A percentile compares a stretch with the other conserved stretches of the same genome.
Evolutionary conservation across 2,888 invertebrate species (phyloP).

Genomic region (Gymnocheta viridis): DNA sequence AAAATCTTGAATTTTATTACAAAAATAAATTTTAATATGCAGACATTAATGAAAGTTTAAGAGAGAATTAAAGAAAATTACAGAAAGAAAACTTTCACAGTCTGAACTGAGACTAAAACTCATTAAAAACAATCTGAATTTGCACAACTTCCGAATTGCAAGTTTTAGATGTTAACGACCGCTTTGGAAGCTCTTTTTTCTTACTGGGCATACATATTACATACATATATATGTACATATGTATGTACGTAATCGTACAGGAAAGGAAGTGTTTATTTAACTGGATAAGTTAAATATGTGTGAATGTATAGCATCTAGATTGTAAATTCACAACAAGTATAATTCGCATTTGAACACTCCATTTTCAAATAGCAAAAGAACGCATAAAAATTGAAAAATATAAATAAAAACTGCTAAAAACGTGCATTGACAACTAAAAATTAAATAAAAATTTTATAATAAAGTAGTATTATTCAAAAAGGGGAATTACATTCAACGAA

Average conservation of each 20-base stretch:
- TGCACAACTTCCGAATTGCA: too few species aligned
- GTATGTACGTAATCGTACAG: background rate
- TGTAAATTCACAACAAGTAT: constrained; percentile 16
- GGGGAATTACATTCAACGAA: background rate
- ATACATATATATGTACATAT: background rate
- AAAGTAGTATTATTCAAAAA: constrained; percentile 4
- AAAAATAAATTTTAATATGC: too few species aligned
- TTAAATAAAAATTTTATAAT: constrained; percentile 22
- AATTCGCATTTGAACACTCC: constrained; percentile 22
- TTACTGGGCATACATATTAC: too few species aligned
- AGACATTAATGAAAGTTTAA: too few species aligned
- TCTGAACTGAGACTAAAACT: too few species aligned
- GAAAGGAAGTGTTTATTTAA: constrained; percentile 54
- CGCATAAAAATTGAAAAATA: constrained; percentile 5
- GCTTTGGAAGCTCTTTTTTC: too few species aligned
- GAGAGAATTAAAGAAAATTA: too few species aligned
- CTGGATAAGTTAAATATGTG: constrained; percentile 42
- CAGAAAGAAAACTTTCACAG: too few species aligned
- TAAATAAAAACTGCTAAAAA: constrained; percentile 35
- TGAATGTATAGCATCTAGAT: background rate
- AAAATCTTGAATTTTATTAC: too few species aligned
- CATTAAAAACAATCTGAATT: too few species aligned
- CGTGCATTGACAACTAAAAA: constrained; percentile 62
- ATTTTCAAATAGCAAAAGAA: constrained; percentile 20
- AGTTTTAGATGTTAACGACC: too few species aligned